Evolutionary conservation across 2,888 invertebrate species (phyloP), one percentile per base, ranked within the genome.

Genomic region (Nemapogon koenigi): DNA sequence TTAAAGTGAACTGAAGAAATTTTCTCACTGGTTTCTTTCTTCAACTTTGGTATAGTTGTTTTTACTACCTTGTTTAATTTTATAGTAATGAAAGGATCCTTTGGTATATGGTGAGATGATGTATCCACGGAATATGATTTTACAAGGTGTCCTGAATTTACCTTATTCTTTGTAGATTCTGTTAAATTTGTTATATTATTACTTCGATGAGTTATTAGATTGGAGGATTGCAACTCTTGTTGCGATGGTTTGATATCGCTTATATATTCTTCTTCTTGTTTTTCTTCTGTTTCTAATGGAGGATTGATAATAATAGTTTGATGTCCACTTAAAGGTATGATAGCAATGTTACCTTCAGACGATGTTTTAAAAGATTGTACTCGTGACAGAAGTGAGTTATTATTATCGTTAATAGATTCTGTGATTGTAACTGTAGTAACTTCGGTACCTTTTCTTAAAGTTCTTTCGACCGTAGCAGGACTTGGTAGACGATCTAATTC

Each of bases 291-390:
- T 22, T 52, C 54, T 18, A 75, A 46, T 10, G 78, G 78, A 43
- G 79, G 76, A 55, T 79, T 64, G 40, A 79, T 71, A 16, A 81
- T 69, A 47, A 81, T 72, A n/a, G 80, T 81, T 62, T 80, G 80
- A 51, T 80, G 79, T 32, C 80, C 79, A 47, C 80, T 80, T 42
- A 81, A 52, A 30, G 80, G 80, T 27, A 81, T 62, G 36, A 81
- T 65, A 39, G 71, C 62, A 42, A 80, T 70, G 47, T 67, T 72
- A n/a, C 73, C 70, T 44, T 75, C 69, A n/a, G 69, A 63, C 3
- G 69, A 64, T 42, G 75, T 73, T 51, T 78, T 78, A 41, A 78
- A 78, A 25, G 76, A 75, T 47, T 76, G 76, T 3, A 76, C 75
- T 47, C 76, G 54, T 18, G 75, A 69, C 44, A 76, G 46, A 35